Percentiles rank a stretch among this genome's conserved stretches.
Evolutionary conservation across 2,888 invertebrate species (phyloP).

Genomic region (Spilosoma lubricipeda): DNA sequence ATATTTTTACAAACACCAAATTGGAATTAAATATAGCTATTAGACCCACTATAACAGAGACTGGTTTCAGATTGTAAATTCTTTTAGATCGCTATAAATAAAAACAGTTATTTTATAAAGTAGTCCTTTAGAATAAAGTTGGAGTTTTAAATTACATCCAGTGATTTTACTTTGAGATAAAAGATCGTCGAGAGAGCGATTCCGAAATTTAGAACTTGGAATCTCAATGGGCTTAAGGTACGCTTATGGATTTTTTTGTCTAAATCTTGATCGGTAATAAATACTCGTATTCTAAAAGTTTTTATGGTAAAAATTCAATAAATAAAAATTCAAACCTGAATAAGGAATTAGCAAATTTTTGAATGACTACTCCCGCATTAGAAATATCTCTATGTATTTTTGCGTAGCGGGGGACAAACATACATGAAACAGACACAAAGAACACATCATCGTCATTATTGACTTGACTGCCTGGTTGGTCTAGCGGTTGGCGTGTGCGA

Average conservation of each 20-base stretch:
- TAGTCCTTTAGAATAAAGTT: slow-evolving; percentile 29
- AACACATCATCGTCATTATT: too few relatives aligned
- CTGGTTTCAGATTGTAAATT: not conserved
- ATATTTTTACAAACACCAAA: not conserved
- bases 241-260: not conserved
- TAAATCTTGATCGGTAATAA: not conserved
- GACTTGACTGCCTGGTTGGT: too few relatives aligned
- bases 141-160: slow-evolving; percentile 34
- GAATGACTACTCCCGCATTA: too few relatives aligned
- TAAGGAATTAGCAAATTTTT: not conserved
- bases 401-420: too few relatives aligned
- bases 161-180: slow-evolving; percentile 36
- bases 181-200: slow-evolving; percentile 37
- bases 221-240: slow-evolving; percentile 34
- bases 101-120: slow-evolving; percentile 20
- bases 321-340: not conserved
- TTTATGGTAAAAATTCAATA: not conserved
- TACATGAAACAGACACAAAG: too few relatives aligned
- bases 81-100: slow-evolving; percentile 4
- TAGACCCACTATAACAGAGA: not conserved
- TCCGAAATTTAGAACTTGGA: slow-evolving; percentile 31
- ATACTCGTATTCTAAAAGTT: not conserved
- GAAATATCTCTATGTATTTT: too few relatives aligned
- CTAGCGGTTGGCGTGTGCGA: too few relatives aligned
- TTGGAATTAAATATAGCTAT: not conserved